These are phyloP conservation scores for Neoascia interrupta DNA, from an alignment of 2,888 invertebrate genomes.

Conservation along the genomic window DNA sequence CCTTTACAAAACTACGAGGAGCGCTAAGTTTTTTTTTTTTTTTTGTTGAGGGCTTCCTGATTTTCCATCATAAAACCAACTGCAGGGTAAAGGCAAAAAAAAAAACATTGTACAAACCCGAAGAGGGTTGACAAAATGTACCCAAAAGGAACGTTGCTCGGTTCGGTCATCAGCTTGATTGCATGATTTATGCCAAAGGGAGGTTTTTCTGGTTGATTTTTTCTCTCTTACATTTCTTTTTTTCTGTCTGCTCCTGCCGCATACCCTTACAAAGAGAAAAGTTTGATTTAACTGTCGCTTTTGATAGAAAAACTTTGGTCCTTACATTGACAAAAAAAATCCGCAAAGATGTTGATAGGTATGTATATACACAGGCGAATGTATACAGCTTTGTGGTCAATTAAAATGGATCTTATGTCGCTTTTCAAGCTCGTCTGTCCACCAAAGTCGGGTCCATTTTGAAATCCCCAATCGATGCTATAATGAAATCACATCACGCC, in stretches of 20 bases:
- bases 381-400: constrained; percentile 1
- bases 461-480: neutral
- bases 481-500: neutral
- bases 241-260: neutral
- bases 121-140: constrained; percentile 2
- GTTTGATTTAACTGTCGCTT: constrained; percentile 14
- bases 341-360: no score
- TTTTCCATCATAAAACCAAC: constrained; percentile 28
- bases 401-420: neutral
- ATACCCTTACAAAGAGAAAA: constrained; percentile 10
- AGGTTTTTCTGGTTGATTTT: constrained; percentile 7
- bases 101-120: neutral
- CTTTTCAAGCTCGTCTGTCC: no score
- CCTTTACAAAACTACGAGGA: neutral
- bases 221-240: constrained; percentile 1
- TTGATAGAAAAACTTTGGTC: neutral
- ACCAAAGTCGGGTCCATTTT: neutral
- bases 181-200: constrained; percentile 52
- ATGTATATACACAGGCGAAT: no score
- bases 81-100: constrained; percentile 19
- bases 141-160: constrained; percentile 12
- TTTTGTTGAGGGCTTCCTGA: constrained; percentile 9
- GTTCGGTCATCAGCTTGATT: constrained; percentile 48
- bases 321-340: neutral
- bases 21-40: constrained; percentile 18